A percentile compares a stretch with the other conserved stretches of the same genome.
These are phyloP conservation scores for Stenurella melanura DNA, from an alignment of 2,888 invertebrate genomes.

Conservation along the genomic window DNA sequence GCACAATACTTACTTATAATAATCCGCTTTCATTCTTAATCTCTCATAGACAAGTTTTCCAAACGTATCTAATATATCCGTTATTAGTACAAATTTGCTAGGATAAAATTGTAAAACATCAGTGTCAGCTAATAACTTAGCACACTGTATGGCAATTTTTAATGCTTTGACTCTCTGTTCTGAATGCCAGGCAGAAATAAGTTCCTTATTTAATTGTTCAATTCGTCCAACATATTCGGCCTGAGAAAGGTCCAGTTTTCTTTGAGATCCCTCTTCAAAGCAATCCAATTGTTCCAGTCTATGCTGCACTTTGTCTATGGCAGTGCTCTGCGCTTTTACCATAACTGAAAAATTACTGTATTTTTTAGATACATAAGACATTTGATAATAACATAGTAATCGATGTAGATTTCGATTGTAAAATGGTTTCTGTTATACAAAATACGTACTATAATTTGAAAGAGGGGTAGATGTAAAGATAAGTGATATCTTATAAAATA, in stretches of 20 bases:
- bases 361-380: neutral
- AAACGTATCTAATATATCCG: constrained; percentile 96
- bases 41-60: constrained; percentile 92
- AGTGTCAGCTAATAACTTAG: constrained; percentile 92
- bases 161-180: constrained; percentile 96
- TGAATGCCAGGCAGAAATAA: constrained; percentile 93
- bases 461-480: neutral
- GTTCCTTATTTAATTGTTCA: constrained; percentile 92
- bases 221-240: constrained; percentile 86
- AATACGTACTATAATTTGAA: neutral
- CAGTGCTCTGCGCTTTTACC: constrained; percentile 87
- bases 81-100: constrained; percentile 97
- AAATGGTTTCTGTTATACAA: neutral
- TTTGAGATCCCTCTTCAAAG: constrained; percentile 91
- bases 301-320: constrained; percentile 91
- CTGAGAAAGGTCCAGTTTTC: constrained; percentile 92
- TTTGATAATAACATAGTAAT: neutral
- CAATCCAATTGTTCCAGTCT: constrained; percentile 95
- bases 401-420: neutral
- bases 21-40: constrained; percentile 84
- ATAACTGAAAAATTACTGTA: constrained; percentile 77
- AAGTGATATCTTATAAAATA: neutral
- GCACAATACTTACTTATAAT: constrained; percentile 66
- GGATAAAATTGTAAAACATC: constrained; percentile 97
- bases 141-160: constrained; percentile 98